A percentile compares a stretch with the other conserved stretches of the same genome.
Conservation (phyloP, 2,113 vertebrate genomes). For the Chlamydotis undulata region DNA sequence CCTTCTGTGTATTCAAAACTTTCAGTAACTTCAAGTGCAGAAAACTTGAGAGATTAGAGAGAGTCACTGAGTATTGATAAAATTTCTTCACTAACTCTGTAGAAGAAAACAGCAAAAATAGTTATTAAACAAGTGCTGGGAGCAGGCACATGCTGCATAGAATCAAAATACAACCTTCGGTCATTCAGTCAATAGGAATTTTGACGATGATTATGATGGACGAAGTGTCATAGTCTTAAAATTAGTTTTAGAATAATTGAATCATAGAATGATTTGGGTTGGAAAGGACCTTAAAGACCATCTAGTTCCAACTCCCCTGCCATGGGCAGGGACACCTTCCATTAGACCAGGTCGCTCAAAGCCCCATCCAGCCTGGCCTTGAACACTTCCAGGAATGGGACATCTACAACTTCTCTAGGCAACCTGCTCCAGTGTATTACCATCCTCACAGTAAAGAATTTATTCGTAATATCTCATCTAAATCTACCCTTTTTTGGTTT, state of each 20-base stretch:
- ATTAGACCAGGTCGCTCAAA: background rate
- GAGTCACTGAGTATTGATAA: background rate
- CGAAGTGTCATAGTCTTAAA: background rate
- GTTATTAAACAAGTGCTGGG: background rate
- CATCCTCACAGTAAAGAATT: background rate
- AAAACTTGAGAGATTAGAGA: background rate
- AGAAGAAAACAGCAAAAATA: background rate
- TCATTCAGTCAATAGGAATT: background rate
- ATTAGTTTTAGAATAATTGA: background rate
- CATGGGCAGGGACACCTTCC: background rate
- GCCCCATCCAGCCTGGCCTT: background rate
- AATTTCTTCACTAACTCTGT: background rate
- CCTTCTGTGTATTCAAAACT: background rate
- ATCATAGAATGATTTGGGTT: background rate
- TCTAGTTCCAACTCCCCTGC: accelerated
- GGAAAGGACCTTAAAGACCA: background rate
- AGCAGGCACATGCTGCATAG: background rate
- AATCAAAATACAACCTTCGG: background rate
- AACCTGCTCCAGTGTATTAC: background rate
- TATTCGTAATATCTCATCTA: background rate
- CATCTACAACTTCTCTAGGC: background rate
- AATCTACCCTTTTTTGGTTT: background rate
- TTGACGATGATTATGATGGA: background rate
- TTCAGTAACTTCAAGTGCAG: background rate
- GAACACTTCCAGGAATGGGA: background rate